These are phyloP conservation scores for silkworm (Bombyx mori) DNA, from an alignment of 1,140 invertebrate species.

Conservation along the genomic window ASM3026992v2 NC_085127.1:1666501-1667000, in stretches of 20 bases:
- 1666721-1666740: no score
- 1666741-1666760: no score
- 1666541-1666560: conserved; percentile 87
- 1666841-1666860: no score
- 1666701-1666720: no score
- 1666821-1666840: no score
- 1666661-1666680: conserved; percentile 67
- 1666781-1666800: no score
- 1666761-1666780: no score
- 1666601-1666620: conserved; percentile 91
- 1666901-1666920: background rate
- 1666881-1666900: background rate
- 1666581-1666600: conserved; percentile 93
- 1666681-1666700: no score
- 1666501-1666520: conserved; percentile 94
- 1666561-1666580: conserved; percentile 80
- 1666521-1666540: conserved; percentile 94
- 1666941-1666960: conserved; percentile 83
- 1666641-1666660: conserved; percentile 84
- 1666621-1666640: conserved; percentile 91
- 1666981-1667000: conserved; percentile 80
- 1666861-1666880: no score
- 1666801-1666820: no score
- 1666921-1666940: conserved; percentile 53
- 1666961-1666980: conserved; percentile 87